A percentile compares a stretch with the other conserved stretches of the same genome.
phyloP scores from a whole-genome alignment of 2,797 vertebrate species.

The Trematomus bernacchii region DNA sequence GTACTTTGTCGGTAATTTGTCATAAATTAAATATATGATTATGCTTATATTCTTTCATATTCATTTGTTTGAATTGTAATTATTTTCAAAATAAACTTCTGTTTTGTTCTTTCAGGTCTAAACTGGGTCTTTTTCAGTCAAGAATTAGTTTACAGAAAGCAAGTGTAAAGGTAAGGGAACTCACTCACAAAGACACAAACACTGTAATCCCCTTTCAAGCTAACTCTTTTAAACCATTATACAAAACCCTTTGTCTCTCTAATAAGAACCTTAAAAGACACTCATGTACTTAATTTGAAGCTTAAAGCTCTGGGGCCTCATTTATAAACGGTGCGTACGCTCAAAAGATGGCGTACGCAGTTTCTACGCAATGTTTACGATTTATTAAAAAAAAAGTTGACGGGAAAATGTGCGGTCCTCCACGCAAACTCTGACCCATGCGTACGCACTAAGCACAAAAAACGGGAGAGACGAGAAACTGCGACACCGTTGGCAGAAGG shows the following conservation, averaged over 20 bases:
- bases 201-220: background rate
- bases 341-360: too few relatives aligned
- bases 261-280: constrained; percentile 5
- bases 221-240: background rate
- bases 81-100: constrained; percentile 4
- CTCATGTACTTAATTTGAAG: background rate
- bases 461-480: too few relatives aligned
- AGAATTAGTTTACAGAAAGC: constrained; percentile 99
- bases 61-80: background rate
- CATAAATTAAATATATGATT: background rate
- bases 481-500: too few relatives aligned
- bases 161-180: constrained; percentile 93
- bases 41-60: background rate
- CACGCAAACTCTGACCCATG: too few relatives aligned
- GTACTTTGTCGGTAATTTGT: constrained; percentile 3
- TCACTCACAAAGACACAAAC: constrained; percentile 8
- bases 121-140: constrained; percentile 98
- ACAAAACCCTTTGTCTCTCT: background rate
- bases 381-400: too few relatives aligned
- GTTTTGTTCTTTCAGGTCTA: constrained; percentile 87
- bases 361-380: too few relatives aligned
- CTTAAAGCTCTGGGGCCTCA: background rate
- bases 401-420: too few relatives aligned
- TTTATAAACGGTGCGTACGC: too few relatives aligned
- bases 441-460: too few relatives aligned